A percentile compares a stretch with the other conserved stretches of the same genome.
Conservation (phyloP, 2,113 vertebrate species). For the Actenoides lindsayi region DNA sequence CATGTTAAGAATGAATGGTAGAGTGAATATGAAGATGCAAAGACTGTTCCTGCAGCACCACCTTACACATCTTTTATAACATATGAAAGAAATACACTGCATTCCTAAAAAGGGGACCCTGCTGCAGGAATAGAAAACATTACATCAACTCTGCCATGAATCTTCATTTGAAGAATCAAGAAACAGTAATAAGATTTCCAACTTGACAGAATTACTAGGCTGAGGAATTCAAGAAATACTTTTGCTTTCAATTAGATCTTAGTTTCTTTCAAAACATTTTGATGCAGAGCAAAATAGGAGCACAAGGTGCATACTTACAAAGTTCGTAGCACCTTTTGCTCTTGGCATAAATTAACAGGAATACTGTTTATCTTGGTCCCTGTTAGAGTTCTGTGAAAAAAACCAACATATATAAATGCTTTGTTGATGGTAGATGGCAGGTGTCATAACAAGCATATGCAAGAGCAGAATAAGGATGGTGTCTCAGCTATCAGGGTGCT, state of each 20-base stretch:
- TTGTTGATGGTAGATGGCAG: background rate
- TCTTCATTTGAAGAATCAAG: background rate
- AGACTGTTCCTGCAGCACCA: background rate
- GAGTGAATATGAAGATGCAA: background rate
- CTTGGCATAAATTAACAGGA: constrained; percentile 87
- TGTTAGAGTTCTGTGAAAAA: constrained; percentile 86
- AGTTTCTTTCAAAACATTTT: background rate
- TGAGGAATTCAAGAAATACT: background rate
- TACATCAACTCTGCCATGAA: background rate
- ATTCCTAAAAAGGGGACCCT: background rate
- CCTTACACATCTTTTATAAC: background rate
- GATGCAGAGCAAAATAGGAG: background rate
- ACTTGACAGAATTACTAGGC: background rate
- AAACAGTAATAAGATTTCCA: background rate
- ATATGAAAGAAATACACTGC: background rate
- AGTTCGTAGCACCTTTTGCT: constrained; percentile 88
- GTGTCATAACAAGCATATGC: background rate
- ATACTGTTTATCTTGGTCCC: constrained; percentile 91
- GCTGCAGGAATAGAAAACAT: background rate
- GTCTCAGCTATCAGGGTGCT: background rate
- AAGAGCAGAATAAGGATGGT: background rate
- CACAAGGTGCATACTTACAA: constrained; percentile 81
- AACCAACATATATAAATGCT: background rate
- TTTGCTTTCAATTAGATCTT: background rate
- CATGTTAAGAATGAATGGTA: background rate